Evolutionary conservation across 2,113 vertebrate species (phyloP), one percentile per base, ranked within the genome.

Genomic region (Paracanthobrama guichenoti): DNA sequence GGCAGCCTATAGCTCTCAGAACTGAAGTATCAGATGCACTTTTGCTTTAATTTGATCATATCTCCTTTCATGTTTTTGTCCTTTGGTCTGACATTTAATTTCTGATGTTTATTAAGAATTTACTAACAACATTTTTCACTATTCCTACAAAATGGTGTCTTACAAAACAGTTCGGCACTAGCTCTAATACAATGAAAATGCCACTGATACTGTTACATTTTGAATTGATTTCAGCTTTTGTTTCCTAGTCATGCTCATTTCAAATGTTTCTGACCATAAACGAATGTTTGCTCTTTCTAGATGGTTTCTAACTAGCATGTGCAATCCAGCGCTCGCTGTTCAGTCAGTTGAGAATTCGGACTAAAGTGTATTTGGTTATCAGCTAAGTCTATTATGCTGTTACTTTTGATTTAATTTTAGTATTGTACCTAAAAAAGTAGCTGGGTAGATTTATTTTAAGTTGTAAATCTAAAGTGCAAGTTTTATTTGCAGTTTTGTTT

Each of bases 1-100:
- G 90, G 93, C 93, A 93, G 91, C 92, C 89, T 93, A 91, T 92
- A 93, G 90, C 92, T 92, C 90, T 90, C 89, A 87, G 88, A 92
- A 89, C 90, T 93, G 92, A 94, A 87, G 91, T 88, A 90, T 93
- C 89, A 90, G 87, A 92, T 88, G 92, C 93, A 94, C 91, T 93
- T 93, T 92, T 89, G 88, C 87, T 53, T 64, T 87, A 59, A 86
- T 69, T 74, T 86, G 83, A 79, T 86, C 62, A 84, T 81, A 87
- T 80, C 82, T 79, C 72, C 73, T 73, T 86, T 87, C 71, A 59
- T 81, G 50, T 69, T 64, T 91, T 86, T 90, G 88, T 84, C 87
- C 81, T 90, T 86, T 77, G 86, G 86, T 79, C 85, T 83, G 64
- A 87, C 80, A 20, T 87, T 39, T 84, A 72, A 83, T 73, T 73